Base-by-base conservation (phyloP, 2,888 invertebrate species). In the Cephus spinipes region DNA sequence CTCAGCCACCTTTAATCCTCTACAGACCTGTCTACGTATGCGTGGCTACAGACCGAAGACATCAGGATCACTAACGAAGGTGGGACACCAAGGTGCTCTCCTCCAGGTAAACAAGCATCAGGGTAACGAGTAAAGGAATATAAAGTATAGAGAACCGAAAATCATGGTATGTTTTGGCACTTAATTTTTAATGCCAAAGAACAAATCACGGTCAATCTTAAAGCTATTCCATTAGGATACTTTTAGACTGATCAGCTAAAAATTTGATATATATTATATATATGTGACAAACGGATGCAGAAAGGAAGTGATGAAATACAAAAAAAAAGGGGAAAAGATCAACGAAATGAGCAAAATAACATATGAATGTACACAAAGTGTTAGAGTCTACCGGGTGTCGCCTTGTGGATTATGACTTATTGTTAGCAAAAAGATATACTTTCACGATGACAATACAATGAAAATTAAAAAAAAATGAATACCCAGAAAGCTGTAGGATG, bases 21-120 rank as follows among this genome's bases (percentile, higher is more conserved):
- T 96, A 95, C 91, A 93, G 95, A 81, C 95, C 95, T 4, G 93
- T 94, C 69, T 95, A 95, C 89, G 93, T 93, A 73, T 92, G 93
- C 74, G 93, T 93, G 68, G 87, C 85, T 11, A 85, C 81, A 80
- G 87, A 86, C 68, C 84, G 85, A 69, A 84, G 84, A 83, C 78
- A 80, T 73, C 81, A 83, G 40, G 81, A 84, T 76, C 82, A 82
- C 80, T 84, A 81, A 75, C 68, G 75, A 23, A 68, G 71, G 55
- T 55, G 55, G 55, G 9, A 55, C 55, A 23, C 23, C 55, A 55
- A 55, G 55, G 55, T 55, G 74, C 12, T 77, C 68, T 9, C 36
- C 36, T 71, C 11, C n/a, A 68, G 30, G 30, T 69, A 73, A 73
- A 31, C 33, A 77, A 34, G 36, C 75, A 74, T 69, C 77, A 77